Base-by-base conservation (phyloP, 92 coral and sea anemone species). In the Parazoanthus swiftii region DNA sequence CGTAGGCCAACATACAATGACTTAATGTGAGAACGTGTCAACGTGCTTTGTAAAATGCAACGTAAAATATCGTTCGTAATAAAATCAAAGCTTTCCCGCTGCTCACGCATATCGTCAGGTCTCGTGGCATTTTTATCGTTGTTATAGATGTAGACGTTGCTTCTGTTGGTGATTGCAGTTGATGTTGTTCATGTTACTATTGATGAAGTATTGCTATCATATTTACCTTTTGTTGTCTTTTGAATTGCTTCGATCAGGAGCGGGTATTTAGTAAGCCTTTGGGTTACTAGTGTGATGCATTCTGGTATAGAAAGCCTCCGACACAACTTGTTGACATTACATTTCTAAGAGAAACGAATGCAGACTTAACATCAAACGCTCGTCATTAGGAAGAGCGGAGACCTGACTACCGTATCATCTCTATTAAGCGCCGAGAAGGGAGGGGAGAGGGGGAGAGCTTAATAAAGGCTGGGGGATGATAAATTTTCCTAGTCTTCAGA, bases 241-340 rank as follows among this genome's bases (percentile, higher is more conserved):
- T 94, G 91, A 59, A 97, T 97, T 51, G 97, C 98, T 77, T 97
- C 99, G 36, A 97, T 95, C 23, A 97, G 92, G 20, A 92, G 91
- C 14, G 99, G 99, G 84, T 97, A 97, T 89, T 97, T 97, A 72
- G 99, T 95, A 59, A 95, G 93, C 79, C 99, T 89, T 70, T 97
- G 99, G 48, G 97, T 95, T 76, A 97, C 98, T 25, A 97, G 91
- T 59, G 99, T 97, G 86, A 97, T 95, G 92, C 97, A 95, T 63
- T 93, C 99, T 86, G 98, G 98, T 89, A 97, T 85, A 36, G 94
- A 93, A 37, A 97, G 88, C 33, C 99, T 93, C 75, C 99, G 95
- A 72, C 96, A 94, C 76, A 93, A 42, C 92, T 93, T 94, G 92
- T 97, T 94, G 43, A 93, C 86, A 71, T 90, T 90, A 79, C 99